A percentile compares a stretch with the other conserved stretches of the same genome.
These are phyloP conservation scores for Mythimna loreyi DNA, from an alignment of 2,888 invertebrate genomes.

Conservation along the genomic window DNA sequence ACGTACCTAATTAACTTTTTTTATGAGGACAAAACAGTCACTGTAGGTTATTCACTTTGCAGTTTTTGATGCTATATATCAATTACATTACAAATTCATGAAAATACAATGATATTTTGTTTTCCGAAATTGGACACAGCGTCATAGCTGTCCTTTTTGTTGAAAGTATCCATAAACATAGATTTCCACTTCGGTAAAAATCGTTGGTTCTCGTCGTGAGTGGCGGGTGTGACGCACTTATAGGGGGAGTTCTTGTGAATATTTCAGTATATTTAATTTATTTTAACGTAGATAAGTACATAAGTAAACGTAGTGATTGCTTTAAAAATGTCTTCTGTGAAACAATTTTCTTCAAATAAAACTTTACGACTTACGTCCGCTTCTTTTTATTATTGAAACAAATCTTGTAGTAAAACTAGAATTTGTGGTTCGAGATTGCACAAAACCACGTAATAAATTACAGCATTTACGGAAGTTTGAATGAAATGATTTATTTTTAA, in stretches of 20 bases:
- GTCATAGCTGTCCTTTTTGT: slow-evolving; percentile 3
- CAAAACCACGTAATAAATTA: slow-evolving; percentile 39
- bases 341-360: slow-evolving; percentile 33
- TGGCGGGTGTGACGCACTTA: slow-evolving; percentile 70
- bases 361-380: slow-evolving; percentile 35
- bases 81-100: slow-evolving; percentile 1
- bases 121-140: slow-evolving; percentile 13
- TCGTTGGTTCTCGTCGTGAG: slow-evolving; percentile 19
- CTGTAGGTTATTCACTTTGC: neutral
- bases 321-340: slow-evolving; percentile 47
- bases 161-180: slow-evolving; percentile 9
- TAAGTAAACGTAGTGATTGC: slow-evolving; percentile 20
- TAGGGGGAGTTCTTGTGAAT: slow-evolving; percentile 45
- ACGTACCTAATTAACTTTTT: slow-evolving; percentile 20
- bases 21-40: slow-evolving; percentile 10
- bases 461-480: slow-evolving; percentile 25
- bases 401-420: slow-evolving; percentile 26
- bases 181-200: slow-evolving; percentile 49
- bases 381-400: slow-evolving; percentile 38
- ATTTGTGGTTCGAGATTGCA: slow-evolving; percentile 28
- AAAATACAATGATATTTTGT: slow-evolving; percentile 9
- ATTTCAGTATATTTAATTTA: slow-evolving; percentile 46
- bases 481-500: slow-evolving; percentile 28
- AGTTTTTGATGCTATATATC: no score
- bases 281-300: slow-evolving; percentile 33